phyloP scores from a whole-genome alignment of 2,113 vertebrate genomes.

The Pao palembangensis region DNA sequence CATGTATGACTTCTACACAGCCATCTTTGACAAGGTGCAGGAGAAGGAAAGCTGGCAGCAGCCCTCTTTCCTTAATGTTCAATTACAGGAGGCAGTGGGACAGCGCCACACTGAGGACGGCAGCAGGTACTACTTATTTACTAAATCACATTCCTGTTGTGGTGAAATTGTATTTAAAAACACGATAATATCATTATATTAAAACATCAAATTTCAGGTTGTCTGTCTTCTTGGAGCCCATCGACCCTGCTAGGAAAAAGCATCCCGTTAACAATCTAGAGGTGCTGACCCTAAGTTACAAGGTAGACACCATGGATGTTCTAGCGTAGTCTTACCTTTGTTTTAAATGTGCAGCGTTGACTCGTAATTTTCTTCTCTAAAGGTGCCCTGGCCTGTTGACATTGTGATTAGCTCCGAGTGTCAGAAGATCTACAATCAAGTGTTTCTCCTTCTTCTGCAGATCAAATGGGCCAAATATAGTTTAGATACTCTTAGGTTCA shows the following conservation, averaged over 20 bases:
- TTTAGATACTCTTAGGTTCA: constrained; percentile 91
- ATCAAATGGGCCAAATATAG: constrained; percentile 99
- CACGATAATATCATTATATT: not conserved
- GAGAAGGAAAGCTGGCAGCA: constrained; percentile 97
- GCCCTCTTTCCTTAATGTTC: constrained; percentile 88
- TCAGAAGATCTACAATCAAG: constrained; percentile 98
- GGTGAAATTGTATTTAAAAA: too few species aligned
- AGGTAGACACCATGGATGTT: constrained; percentile 69
- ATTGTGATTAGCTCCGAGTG: constrained; percentile 98
- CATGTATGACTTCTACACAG: constrained; percentile 98
- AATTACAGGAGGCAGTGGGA: constrained; percentile 93
- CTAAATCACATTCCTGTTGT: not conserved
- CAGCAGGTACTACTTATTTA: constrained; percentile 76
- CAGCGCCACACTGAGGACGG: constrained; percentile 92
- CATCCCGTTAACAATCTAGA: constrained; percentile 93
- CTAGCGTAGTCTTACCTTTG: not conserved
- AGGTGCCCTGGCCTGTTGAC: constrained; percentile 99
- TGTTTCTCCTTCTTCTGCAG: constrained; percentile 93
- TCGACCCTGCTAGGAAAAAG: constrained; percentile 89
- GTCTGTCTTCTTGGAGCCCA: constrained; percentile 87
- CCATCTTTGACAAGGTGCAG: constrained; percentile 96
- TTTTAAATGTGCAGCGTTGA: not conserved
- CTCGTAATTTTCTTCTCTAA: not conserved
- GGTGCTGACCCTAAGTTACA: constrained; percentile 91
- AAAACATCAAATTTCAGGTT: constrained; percentile 69